Base-by-base conservation (phyloP, 2,113 vertebrate species). In the Nycticorax nycticorax region DNA sequence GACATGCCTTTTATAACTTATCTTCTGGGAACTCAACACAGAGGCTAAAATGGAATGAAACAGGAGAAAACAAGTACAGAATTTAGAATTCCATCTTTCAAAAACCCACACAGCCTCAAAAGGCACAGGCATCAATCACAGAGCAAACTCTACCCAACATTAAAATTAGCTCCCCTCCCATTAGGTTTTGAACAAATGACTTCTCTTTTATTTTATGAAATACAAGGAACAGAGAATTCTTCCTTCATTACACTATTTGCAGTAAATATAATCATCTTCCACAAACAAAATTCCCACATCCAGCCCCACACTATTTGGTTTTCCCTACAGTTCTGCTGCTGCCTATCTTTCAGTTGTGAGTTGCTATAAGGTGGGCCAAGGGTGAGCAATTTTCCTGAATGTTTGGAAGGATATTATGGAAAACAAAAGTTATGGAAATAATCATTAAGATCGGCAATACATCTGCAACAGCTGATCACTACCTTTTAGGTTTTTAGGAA, bases 401-500 rank as follows among this genome's bases (percentile, higher is more conserved):
- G 23, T 85, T 32, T 63, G 41, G 22, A 78, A 74, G 26, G 15
- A 12, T 32, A 86, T 27, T 16, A 84, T 9, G 35, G 72, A 94
- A 24, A 28, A 8, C 3, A 3, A 17, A 47, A 48, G 39, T 37
- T 59, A 75, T 0, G 0, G 63, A 95, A 71, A 66, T 21, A 62
- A 35, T n/a, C 0, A 0, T 52, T 55, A 77, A 41, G 33, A 63
- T 39, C 28, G 78, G 48, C 35, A 48, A 27, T 18, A 52, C 2
- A 18, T 24, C 19, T 73, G 26, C 80, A 56, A 77, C 5, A 47
- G 50, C 21, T 81, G n/a, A 84, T 39, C 32, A 47, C 13, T 17
- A 39, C 19, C 15, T 78, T 63, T 21, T 12, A 52, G 21, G 10
- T 32, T 63, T 20, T 78, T 37, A 63, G 0, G 0, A 78, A 76